A percentile compares a stretch with the other conserved stretches of the same genome.
phyloP scores from a whole-genome alignment of 1,140 invertebrate species.

The Brachionus koreanus region DNA sequence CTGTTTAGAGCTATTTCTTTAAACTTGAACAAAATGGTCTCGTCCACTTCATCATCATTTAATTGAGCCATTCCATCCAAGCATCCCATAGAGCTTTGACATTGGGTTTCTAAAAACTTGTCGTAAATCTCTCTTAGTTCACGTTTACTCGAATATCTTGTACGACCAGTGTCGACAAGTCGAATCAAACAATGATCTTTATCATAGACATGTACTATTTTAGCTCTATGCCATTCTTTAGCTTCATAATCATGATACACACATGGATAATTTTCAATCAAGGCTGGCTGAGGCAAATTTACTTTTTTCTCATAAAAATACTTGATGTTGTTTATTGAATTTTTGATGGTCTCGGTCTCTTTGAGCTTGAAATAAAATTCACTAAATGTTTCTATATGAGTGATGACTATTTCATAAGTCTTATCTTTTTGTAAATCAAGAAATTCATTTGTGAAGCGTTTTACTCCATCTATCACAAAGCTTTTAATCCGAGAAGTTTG shows the following conservation, averaged over 20 bases:
- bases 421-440: background rate
- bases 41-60: constrained; percentile 14
- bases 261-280: background rate
- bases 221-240: background rate
- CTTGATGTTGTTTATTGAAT: background rate
- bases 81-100: background rate
- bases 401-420: background rate
- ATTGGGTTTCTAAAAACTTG: background rate
- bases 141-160: background rate
- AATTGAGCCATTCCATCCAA: background rate
- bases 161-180: background rate
- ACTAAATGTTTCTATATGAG: constrained; percentile 18
- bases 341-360: background rate
- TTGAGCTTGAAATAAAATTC: constrained; percentile 15
- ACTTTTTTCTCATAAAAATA: constrained; percentile 44
- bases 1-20: constrained; percentile 23
- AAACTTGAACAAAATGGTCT: background rate
- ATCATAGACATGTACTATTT: constrained; percentile 20
- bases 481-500: background rate
- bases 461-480: background rate
- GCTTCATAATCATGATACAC: constrained; percentile 14
- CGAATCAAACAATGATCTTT: constrained; percentile 13
- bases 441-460: background rate
- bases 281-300: constrained; percentile 5
- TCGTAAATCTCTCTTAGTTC: constrained; percentile 21